Conservation (phyloP, 2,113 vertebrate species). For the Psephotus haematonotus region DNA sequence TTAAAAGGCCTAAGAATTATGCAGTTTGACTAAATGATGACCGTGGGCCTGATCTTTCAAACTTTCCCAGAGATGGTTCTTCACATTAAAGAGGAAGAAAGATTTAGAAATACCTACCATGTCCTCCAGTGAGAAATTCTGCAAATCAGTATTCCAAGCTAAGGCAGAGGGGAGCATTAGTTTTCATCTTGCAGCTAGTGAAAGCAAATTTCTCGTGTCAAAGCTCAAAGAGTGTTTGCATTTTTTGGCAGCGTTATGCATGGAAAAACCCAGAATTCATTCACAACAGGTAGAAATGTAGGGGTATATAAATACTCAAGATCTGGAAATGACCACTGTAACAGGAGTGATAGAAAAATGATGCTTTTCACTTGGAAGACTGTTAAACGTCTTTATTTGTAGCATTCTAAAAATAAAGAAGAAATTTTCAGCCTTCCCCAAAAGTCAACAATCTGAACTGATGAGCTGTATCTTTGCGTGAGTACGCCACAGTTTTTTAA, state of each 20-base stretch:
- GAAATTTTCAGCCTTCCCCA: background rate
- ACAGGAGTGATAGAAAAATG: background rate
- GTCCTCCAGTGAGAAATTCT: conserved; percentile 5
- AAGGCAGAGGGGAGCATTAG: background rate
- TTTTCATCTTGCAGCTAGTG: background rate
- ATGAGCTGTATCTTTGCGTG: background rate
- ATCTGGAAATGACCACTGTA: background rate
- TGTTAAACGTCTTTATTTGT: background rate
- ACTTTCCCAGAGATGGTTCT: conserved; percentile 22
- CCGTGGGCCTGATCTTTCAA: background rate
- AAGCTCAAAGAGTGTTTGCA: background rate
- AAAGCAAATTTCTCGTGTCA: background rate
- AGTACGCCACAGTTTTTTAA: background rate
- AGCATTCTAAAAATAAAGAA: background rate
- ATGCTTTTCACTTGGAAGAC: background rate
- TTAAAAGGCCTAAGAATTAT: conserved; percentile 43
- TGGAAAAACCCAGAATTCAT: background rate
- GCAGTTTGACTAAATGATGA: conserved; percentile 41
- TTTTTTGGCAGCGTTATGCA: background rate
- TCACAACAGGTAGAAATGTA: background rate
- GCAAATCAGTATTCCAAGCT: background rate
- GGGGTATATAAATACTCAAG: background rate
- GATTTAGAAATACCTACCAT: background rate
- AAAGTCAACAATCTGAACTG: background rate
- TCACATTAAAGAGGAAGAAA: background rate